A percentile compares a stretch with the other conserved stretches of the same genome.
phyloP scores from a whole-genome alignment of 2,113 vertebrate genomes.

The Petrocephalus microphthalmus region DNA sequence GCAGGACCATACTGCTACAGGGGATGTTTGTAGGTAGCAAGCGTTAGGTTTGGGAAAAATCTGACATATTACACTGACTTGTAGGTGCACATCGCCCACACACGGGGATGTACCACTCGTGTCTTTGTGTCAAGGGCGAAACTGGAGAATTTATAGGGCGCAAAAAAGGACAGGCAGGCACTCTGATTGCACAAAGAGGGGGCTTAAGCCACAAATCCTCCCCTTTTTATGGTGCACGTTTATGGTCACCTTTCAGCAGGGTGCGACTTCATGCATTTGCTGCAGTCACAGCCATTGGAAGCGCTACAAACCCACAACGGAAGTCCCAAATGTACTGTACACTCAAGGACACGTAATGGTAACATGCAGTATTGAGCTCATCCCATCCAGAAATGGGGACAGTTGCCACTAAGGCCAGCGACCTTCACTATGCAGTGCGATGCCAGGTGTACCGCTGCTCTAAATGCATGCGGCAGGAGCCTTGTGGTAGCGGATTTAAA shows the following conservation, averaged over 20 bases:
- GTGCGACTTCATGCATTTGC: neutral
- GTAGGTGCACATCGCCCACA: constrained; percentile 30
- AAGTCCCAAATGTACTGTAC: neutral
- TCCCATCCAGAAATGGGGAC: neutral
- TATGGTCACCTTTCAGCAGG: neutral
- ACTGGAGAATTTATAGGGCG: neutral
- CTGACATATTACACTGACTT: constrained; percentile 34
- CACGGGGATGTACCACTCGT: neutral
- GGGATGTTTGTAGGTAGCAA: constrained; percentile 24
- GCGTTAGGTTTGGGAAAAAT: constrained; percentile 28
- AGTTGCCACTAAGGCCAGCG: neutral
- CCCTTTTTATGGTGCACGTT: neutral
- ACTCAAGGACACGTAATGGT: neutral
- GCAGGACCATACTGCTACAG: neutral
- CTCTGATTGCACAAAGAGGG: neutral
- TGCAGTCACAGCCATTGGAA: neutral
- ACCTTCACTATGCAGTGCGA: neutral
- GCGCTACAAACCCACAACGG: neutral
- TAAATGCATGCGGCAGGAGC: neutral
- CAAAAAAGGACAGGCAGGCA: neutral
- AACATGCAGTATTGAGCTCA: neutral
- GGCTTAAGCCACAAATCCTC: neutral
- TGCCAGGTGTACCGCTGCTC: neutral
- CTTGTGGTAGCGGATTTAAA: constrained; percentile 15
- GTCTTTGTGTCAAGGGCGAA: neutral